Evolutionary conservation across 1,140 invertebrate species (phyloP), one percentile per base, ranked within the genome.

Genomic region (Telenomus remus): DNA sequence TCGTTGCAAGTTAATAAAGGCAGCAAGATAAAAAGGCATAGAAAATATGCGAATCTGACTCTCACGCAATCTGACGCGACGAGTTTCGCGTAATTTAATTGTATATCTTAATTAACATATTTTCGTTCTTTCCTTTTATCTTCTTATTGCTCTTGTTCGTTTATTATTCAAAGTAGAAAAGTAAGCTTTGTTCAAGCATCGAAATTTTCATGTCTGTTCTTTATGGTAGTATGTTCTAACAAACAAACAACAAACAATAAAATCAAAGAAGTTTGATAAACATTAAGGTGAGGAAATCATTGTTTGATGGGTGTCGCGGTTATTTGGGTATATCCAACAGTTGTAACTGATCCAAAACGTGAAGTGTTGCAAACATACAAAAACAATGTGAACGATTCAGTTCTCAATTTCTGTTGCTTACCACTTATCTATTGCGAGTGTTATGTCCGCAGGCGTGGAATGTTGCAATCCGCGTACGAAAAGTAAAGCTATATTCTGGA

Each of bases 71-170:
- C 50, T 53, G 55, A 53, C 16, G 65, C 55, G 50, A 43, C 27
- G 14, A 51, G 64, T 51, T 35, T 19, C n/a, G 35, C 46, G 55
- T 60, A 69, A 69, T 69, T 69, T 54, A 69, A 69, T 69, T 69
- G 49, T 60, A 69, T n/a, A n/a, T 54, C 76, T 69, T 81, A 79
- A 81, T 75, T 56, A 39, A 63, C 65, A 69, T 78, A 50, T 61
- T 68, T 79, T 47, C 42, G 53, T 50, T 14, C 43, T 39, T 60
- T 55, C 27, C 35, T 50, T 71, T 64, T 51, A n/a, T 14, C 43
- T 12, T 44, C 6, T 3, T 43, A 1, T 44, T 7, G 43, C 13
- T 13, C 3, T 44, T 44, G n/a, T 9, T 14, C 19, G 19, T 27
- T 27, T 6, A 6, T 27, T 27, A 27, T 27, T 27, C n/a, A n/a